Percentiles rank a stretch among this genome's conserved stretches.
Conservation (phyloP, 1,140 invertebrate species). For the Ceratina japonica region DNA sequence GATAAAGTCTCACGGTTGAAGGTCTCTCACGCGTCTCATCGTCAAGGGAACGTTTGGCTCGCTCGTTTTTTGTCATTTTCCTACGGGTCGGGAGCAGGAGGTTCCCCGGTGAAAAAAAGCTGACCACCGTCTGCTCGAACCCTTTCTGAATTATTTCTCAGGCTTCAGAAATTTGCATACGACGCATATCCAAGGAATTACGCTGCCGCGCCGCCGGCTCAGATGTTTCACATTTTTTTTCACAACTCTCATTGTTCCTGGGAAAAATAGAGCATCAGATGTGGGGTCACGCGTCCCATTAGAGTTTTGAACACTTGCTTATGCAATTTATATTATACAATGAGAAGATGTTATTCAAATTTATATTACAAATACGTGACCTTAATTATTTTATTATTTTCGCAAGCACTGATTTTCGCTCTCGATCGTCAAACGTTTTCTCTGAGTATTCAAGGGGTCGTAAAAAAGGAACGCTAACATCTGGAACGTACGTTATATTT, state of each 20-base stretch:
- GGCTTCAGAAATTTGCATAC: constrained; percentile 68
- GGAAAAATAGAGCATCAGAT: not conserved
- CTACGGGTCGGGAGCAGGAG: constrained; percentile 51
- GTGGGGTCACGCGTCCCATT: not conserved
- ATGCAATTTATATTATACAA: too few relatives aligned
- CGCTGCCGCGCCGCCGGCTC: not conserved
- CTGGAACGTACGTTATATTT: not conserved
- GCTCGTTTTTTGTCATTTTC: constrained; percentile 63
- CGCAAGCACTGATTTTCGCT: too few relatives aligned
- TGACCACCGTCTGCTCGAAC: constrained; percentile 57
- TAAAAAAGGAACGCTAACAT: not conserved
- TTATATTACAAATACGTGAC: too few relatives aligned
- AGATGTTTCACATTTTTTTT: constrained; percentile 12
- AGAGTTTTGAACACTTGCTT: too few relatives aligned
- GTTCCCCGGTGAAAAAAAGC: constrained; percentile 58
- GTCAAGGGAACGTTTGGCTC: not conserved
- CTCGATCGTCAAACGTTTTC: too few relatives aligned
- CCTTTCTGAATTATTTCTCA: constrained; percentile 63
- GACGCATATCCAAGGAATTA: constrained; percentile 39
- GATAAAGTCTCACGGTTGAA: constrained; percentile 19
- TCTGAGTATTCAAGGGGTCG: too few relatives aligned
- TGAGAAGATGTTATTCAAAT: too few relatives aligned
- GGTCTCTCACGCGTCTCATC: constrained; percentile 42
- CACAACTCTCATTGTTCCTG: not conserved
- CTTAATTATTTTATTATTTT: not conserved